These are phyloP conservation scores for Aphyosemion australe DNA, from an alignment of 2,113 vertebrate genomes.

Conservation along the genomic window DNA sequence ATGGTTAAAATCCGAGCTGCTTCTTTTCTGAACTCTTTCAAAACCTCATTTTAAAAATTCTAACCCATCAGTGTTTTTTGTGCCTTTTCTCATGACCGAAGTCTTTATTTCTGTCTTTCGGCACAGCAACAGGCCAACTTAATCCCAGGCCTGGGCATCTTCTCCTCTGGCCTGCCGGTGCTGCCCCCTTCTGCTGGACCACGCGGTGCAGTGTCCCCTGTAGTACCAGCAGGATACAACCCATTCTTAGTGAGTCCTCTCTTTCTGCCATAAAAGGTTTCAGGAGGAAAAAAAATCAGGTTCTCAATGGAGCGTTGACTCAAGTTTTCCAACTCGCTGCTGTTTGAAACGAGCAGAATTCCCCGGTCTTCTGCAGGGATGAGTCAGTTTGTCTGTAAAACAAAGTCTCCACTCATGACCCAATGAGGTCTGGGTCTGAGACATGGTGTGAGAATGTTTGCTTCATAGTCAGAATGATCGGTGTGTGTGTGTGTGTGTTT, in stretches of 20 bases:
- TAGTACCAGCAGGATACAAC: constrained; percentile 82
- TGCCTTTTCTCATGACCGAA: background rate
- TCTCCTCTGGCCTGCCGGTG: constrained; percentile 89
- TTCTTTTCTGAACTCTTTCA: background rate
- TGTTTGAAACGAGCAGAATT: constrained; percentile 58
- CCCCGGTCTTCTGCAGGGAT: constrained; percentile 61
- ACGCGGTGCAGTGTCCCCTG: constrained; percentile 77
- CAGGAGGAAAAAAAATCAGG: constrained; percentile 12
- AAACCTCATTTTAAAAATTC: background rate
- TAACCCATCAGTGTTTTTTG: background rate
- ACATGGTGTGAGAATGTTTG: constrained; percentile 61
- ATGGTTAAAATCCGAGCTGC: background rate
- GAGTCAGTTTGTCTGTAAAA: constrained; percentile 72
- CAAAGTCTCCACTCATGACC: constrained; percentile 58
- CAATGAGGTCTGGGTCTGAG: constrained; percentile 54
- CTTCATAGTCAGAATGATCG: constrained; percentile 21
- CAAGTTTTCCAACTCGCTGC: constrained; percentile 45
- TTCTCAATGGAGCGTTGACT: constrained; percentile 46
- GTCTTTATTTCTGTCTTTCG: background rate
- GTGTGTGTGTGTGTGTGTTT: constrained; percentile 16
- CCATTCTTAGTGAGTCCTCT: constrained; percentile 86
- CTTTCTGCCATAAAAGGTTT: background rate
- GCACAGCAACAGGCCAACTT: constrained; percentile 91
- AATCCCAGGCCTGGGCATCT: constrained; percentile 95
- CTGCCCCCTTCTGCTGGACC: constrained; percentile 82